Evolutionary conservation across 2,797 vertebrate genomes (phyloP).

Genomic region (Chaetophractus vellerosus): DNA sequence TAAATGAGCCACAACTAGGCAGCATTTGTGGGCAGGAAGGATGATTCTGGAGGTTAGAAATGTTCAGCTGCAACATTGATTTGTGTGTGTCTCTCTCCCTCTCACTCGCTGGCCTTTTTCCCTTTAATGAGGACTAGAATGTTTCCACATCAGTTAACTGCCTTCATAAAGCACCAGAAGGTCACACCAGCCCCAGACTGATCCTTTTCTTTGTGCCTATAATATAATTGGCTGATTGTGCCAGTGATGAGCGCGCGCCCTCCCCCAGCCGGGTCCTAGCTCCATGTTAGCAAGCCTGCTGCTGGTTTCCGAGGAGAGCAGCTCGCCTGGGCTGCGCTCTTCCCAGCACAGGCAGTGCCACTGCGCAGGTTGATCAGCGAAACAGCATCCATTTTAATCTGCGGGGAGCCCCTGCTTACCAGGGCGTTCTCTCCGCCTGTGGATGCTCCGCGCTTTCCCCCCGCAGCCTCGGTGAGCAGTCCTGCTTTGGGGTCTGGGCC

Average conservation of each 20-base stretch:
- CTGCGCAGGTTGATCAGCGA: slow-evolving; percentile 90
- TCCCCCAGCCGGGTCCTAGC: slow-evolving; percentile 84
- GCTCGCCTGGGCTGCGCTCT: slow-evolving; percentile 84
- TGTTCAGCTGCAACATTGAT: slow-evolving; percentile 70
- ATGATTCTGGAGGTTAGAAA: slow-evolving; percentile 57
- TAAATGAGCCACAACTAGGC: neutral
- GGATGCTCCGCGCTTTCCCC: slow-evolving; percentile 78
- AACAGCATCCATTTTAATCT: slow-evolving; percentile 90
- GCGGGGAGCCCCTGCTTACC: slow-evolving; percentile 88
- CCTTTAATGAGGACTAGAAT: slow-evolving; percentile 85
- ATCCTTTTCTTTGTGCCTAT: slow-evolving; percentile 87
- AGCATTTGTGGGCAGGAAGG: slow-evolving; percentile 40
- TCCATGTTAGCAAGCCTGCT: slow-evolving; percentile 83
- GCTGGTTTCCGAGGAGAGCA: slow-evolving; percentile 88
- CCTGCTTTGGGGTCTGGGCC: slow-evolving; percentile 80
- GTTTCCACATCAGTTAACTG: slow-evolving; percentile 89
- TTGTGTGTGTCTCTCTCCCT: slow-evolving; percentile 34
- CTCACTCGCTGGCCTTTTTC: slow-evolving; percentile 76
- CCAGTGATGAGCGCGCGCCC: slow-evolving; percentile 86
- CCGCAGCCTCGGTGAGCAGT: slow-evolving; percentile 73
- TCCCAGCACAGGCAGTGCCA: slow-evolving; percentile 86
- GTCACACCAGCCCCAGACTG: slow-evolving; percentile 87
- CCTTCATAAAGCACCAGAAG: slow-evolving; percentile 88
- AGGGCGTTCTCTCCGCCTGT: slow-evolving; percentile 80
- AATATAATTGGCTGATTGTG: slow-evolving; percentile 91